Evolutionary conservation across 2,888 invertebrate species (phyloP), one percentile per base, ranked within the genome.

Genomic region (Drosophila nigricruria): DNA sequence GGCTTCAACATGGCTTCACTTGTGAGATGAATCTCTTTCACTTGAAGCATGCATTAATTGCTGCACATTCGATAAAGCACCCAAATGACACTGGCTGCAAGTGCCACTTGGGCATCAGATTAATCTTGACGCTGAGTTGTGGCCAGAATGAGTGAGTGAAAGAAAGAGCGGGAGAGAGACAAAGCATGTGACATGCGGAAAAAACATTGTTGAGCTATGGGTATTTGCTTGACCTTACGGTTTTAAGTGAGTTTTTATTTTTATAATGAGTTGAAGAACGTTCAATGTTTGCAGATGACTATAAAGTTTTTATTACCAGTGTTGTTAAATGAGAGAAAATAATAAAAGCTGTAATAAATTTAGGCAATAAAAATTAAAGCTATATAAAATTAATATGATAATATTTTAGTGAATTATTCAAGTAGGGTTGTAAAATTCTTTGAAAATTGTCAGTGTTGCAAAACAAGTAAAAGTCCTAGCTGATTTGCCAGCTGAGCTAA

Each of bases 11-110:
- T 76, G 76, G 57, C 71, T 77, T 77, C 61, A 70, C 68, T 45
- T 61, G 40, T 43, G 47, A 76, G 67, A 68, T 75, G 76, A 70
- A 77, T 79, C 76, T 73, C 66, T 61, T 66, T 38, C 56, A 54
- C 79, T 80, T 65, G 64, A 66, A 75, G 79, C 60, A 67, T 57
- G 80, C 80, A 77, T 77, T 77, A 77, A 77, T 77, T 77, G 77
- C 77, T 42, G 53, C 59, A 53, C 77, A 75, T 79, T 77, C 77
- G 79, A 77, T 77, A 70, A 70, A 75, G 66, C 50, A 59, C 56
- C 58, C 60, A 61, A 77, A 77, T 70, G 80, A 74, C 79, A 74
- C 68, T 40, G 32, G 70, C 70, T 62, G 64, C 76, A 36, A 59
- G 57, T 56, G 69, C n/a, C 75, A 71, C 71, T 47, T 34, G 30